phyloP scores from a whole-genome alignment of 2,113 vertebrate genomes.

The Eudyptes chrysolophus region DNA sequence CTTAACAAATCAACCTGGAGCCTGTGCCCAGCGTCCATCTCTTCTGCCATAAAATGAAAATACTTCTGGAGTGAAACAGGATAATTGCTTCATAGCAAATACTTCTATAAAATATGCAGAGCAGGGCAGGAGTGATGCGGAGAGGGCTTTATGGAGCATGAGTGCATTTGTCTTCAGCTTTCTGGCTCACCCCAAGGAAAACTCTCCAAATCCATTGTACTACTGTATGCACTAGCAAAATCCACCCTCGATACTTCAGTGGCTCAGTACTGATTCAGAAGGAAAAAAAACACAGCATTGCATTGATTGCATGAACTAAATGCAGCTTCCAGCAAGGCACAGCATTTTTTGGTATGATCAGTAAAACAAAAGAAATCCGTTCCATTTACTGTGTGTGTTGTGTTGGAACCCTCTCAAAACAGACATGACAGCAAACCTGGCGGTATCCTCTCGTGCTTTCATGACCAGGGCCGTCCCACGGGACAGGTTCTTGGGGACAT shows the following conservation, averaged over 20 bases:
- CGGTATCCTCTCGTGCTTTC: background rate
- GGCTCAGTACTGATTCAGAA: background rate
- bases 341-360: background rate
- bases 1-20: background rate
- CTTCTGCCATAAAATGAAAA: background rate
- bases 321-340: background rate
- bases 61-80: background rate
- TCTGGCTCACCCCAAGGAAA: background rate
- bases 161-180: background rate
- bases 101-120: background rate
- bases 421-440: background rate
- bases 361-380: background rate
- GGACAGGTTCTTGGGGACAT: background rate
- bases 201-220: background rate
- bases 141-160: background rate
- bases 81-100: background rate
- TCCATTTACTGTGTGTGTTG: background rate
- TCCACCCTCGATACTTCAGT: rapidly evolving
- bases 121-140: background rate
- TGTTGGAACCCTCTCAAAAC: background rate
- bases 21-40: background rate
- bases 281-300: background rate
- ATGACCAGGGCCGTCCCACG: background rate
- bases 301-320: background rate
- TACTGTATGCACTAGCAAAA: background rate